These are phyloP conservation scores for Anaspis maculata DNA, from an alignment of 2,888 invertebrate genomes.

Conservation along the genomic window DNA sequence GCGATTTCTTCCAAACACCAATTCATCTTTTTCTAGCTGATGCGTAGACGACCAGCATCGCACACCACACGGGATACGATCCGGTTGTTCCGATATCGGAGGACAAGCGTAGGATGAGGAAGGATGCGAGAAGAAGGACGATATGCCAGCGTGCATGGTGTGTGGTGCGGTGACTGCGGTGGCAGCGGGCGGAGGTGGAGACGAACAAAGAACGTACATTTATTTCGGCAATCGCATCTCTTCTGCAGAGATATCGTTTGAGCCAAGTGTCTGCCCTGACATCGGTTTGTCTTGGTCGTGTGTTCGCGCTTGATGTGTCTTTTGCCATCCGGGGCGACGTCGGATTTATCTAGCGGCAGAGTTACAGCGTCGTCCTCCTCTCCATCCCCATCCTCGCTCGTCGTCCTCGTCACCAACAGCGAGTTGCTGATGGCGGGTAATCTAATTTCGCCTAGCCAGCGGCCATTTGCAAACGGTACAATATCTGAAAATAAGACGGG, in stretches of 20 bases:
- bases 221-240: constrained; percentile 21
- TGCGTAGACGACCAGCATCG: too few relatives aligned
- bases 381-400: too few relatives aligned
- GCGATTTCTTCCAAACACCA: too few relatives aligned
- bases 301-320: constrained; percentile 19
- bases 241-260: constrained; percentile 17
- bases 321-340: constrained; percentile 17
- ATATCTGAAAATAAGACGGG: constrained; percentile 14
- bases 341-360: constrained; percentile 17
- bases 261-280: constrained; percentile 19
- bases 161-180: too few relatives aligned
- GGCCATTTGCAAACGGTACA: constrained; percentile 29
- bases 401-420: constrained; percentile 15
- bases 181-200: too few relatives aligned
- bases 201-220: constrained; percentile 20
- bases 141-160: too few relatives aligned
- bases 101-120: too few relatives aligned
- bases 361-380: too few relatives aligned
- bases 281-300: constrained; percentile 21
- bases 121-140: too few relatives aligned
- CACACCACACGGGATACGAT: too few relatives aligned
- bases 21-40: too few relatives aligned
- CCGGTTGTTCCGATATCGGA: too few relatives aligned
- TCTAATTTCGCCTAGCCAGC: constrained; percentile 29
- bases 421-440: constrained; percentile 23